A percentile compares a stretch with the other conserved stretches of the same genome.
phyloP scores from a whole-genome alignment of 2,797 vertebrate genomes.

The Sebastes cheni region DNA sequence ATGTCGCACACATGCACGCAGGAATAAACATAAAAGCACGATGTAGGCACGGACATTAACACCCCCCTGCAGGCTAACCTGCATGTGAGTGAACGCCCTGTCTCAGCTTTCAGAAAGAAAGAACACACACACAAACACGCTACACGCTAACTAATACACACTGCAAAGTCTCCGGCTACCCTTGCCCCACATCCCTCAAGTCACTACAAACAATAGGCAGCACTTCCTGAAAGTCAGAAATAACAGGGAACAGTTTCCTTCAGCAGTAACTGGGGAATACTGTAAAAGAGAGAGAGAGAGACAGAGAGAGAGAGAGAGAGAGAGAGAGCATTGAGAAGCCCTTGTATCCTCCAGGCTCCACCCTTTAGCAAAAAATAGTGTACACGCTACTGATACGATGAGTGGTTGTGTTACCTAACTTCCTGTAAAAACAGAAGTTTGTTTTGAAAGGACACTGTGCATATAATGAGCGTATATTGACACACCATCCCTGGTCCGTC shows the following conservation, averaged over 20 bases:
- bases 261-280: conserved; percentile 10
- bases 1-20: not conserved
- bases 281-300: not conserved
- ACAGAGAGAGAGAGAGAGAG: too few relatives aligned
- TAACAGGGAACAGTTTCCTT: conserved; percentile 74
- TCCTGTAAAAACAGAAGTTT: too few relatives aligned
- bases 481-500: too few relatives aligned
- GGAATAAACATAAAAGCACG: not conserved
- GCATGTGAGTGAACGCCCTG: conserved; percentile 14
- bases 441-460: too few relatives aligned
- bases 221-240: conserved; percentile 78
- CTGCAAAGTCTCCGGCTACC: conserved; percentile 32
- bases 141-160: not conserved
- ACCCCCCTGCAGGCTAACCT: not conserved
- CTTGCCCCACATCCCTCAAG: conserved; percentile 43
- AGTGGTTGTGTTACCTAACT: too few relatives aligned
- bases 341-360: not conserved
- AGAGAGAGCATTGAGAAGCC: not conserved
- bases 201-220: conserved; percentile 71
- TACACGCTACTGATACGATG: not conserved
- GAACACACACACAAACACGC: not conserved
- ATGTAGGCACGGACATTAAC: not conserved
- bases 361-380: not conserved
- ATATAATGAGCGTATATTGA: too few relatives aligned
- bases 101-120: not conserved